Percentiles rank a stretch among this genome's conserved stretches.
Evolutionary conservation across 2,888 invertebrate species (phyloP).

Genomic region (Cerastis rubricosa): DNA sequence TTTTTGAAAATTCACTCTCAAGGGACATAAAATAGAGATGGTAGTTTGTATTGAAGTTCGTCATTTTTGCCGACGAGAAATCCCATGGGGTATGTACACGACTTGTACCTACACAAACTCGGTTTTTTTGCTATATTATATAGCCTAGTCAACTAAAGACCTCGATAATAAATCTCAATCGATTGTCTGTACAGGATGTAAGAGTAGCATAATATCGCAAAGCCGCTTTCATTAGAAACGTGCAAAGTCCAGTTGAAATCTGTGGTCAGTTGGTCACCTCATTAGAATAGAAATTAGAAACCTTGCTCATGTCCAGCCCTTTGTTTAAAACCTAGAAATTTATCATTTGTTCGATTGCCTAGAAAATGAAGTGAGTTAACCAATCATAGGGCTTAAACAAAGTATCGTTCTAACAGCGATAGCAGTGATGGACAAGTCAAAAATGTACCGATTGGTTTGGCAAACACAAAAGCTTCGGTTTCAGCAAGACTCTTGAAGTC

Average conservation of each 20-base stretch:
- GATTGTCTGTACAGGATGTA: conserved; percentile 35
- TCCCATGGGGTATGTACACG: neutral
- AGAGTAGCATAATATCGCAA: conserved; percentile 30
- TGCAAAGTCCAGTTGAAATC: conserved; percentile 41
- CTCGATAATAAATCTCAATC: conserved; percentile 17
- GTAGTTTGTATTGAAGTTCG: neutral
- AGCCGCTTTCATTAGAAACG: conserved; percentile 51
- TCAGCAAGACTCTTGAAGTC: neutral
- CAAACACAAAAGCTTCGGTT: neutral
- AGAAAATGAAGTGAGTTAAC: neutral
- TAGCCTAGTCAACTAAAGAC: neutral
- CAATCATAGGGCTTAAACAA: neutral
- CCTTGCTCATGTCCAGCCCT: conserved; percentile 29
- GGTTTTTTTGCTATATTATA: neutral
- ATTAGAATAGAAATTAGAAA: conserved; percentile 52
- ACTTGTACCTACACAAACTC: neutral
- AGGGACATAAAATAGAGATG: neutral
- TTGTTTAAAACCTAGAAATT: conserved; percentile 28
- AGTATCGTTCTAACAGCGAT: neutral
- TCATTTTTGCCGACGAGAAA: neutral
- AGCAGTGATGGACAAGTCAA: neutral
- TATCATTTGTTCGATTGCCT: neutral
- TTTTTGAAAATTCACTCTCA: too few species aligned
- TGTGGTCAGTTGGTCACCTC: conserved; percentile 55
- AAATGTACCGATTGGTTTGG: neutral